phyloP scores from a whole-genome alignment of 2,888 invertebrate genomes.

The Pterostichus madidus region DNA sequence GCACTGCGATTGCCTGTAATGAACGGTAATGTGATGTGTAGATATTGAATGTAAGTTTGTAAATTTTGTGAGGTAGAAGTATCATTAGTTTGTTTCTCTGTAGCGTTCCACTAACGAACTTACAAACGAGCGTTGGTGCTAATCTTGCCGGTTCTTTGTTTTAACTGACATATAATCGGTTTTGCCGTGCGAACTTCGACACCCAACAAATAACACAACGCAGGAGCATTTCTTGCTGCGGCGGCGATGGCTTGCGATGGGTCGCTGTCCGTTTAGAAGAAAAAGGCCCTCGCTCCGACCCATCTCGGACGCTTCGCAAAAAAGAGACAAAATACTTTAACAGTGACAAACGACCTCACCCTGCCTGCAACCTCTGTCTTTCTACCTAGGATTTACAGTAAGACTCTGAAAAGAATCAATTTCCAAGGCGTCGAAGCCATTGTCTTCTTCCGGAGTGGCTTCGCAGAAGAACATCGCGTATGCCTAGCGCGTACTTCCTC shows the following conservation, averaged over 20 bases:
- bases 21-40: background rate
- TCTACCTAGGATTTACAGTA: conserved; percentile 70
- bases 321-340: conserved; percentile 70
- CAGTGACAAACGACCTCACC: conserved; percentile 71
- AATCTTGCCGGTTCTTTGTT: conserved; percentile 69
- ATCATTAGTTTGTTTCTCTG: background rate
- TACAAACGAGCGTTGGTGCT: conserved; percentile 49
- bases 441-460: conserved; percentile 60
- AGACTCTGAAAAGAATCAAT: conserved; percentile 72
- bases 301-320: conserved; percentile 56
- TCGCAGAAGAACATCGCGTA: conserved; percentile 26
- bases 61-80: background rate
- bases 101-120: background rate
- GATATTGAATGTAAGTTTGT: background rate
- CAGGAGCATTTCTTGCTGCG: conserved; percentile 64
- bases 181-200: conserved; percentile 71
- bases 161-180: conserved; percentile 70
- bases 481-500: conserved; percentile 48
- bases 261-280: conserved; percentile 37
- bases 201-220: conserved; percentile 70
- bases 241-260: background rate
- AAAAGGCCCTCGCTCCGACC: conserved; percentile 25
- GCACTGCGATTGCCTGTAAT: too few relatives aligned
- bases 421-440: conserved; percentile 70
- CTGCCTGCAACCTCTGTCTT: conserved; percentile 70